A percentile compares a stretch with the other conserved stretches of the same genome.
These are phyloP conservation scores for Apodemia zela DNA, from an alignment of 2,888 invertebrate species.

Conservation along the genomic window DNA sequence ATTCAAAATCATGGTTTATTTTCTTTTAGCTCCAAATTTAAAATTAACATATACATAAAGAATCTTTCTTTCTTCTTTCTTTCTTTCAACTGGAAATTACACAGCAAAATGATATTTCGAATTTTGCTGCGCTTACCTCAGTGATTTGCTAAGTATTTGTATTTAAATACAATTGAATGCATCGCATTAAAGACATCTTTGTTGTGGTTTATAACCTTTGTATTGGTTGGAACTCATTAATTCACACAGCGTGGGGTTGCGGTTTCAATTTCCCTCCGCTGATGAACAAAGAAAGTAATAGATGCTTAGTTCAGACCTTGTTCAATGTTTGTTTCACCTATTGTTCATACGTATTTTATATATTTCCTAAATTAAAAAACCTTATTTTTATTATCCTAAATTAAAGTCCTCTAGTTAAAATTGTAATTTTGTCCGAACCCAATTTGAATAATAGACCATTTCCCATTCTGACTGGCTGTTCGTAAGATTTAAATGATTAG, in stretches of 20 bases:
- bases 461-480: too few species aligned
- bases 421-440: too few species aligned
- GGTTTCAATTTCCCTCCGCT: background rate
- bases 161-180: background rate
- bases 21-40: too few species aligned
- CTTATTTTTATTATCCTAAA: too few species aligned
- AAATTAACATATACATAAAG: too few species aligned
- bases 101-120: background rate
- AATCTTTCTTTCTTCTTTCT: too few species aligned
- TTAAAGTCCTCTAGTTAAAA: too few species aligned
- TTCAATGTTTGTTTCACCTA: background rate
- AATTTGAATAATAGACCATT: too few species aligned
- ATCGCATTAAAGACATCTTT: background rate
- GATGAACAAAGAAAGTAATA: background rate
- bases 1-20: too few species aligned
- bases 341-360: too few species aligned
- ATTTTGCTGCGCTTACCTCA: background rate
- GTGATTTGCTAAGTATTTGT: background rate
- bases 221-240: background rate
- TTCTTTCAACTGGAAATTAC: background rate
- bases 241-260: background rate
- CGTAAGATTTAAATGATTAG: too few species aligned
- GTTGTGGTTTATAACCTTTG: background rate
- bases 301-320: background rate
- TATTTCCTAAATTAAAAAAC: too few species aligned